phyloP scores from a whole-genome alignment of 2,113 vertebrate genomes.

The Dermatemys mawii region DNA sequence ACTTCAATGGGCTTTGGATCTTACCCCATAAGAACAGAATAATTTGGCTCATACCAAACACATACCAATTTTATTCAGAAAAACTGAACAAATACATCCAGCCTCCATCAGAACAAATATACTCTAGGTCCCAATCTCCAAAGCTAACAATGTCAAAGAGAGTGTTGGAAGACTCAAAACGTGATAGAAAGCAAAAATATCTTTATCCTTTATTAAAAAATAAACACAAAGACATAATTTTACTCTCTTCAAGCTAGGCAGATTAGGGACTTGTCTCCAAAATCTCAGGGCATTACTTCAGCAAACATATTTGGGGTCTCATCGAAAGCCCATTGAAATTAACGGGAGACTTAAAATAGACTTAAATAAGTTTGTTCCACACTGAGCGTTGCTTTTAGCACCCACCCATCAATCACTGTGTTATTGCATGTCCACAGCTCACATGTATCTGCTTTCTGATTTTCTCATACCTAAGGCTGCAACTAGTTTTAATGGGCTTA shows the following conservation, averaged over 20 bases:
- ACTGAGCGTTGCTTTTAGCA: background rate
- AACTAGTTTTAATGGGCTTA: background rate
- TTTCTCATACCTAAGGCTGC: background rate
- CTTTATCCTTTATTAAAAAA: background rate
- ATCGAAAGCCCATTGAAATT: background rate
- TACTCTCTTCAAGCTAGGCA: background rate
- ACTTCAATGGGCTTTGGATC: background rate
- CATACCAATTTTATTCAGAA: background rate
- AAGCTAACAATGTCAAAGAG: background rate
- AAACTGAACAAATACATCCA: background rate
- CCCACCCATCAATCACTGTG: background rate
- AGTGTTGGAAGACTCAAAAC: background rate
- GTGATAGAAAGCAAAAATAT: background rate
- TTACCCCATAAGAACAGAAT: background rate
- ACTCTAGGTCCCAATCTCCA: background rate
- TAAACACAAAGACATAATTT: background rate
- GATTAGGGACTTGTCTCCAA: background rate
- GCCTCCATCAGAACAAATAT: background rate
- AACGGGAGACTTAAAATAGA: background rate
- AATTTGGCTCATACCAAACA: background rate
- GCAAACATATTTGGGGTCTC: background rate
- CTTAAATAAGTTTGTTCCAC: background rate
- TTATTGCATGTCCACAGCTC: background rate
- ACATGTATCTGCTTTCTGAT: background rate
- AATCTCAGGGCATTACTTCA: background rate